Evolutionary conservation across 2,113 vertebrate species (phyloP).

Genomic region (Embiotoca jacksoni): DNA sequence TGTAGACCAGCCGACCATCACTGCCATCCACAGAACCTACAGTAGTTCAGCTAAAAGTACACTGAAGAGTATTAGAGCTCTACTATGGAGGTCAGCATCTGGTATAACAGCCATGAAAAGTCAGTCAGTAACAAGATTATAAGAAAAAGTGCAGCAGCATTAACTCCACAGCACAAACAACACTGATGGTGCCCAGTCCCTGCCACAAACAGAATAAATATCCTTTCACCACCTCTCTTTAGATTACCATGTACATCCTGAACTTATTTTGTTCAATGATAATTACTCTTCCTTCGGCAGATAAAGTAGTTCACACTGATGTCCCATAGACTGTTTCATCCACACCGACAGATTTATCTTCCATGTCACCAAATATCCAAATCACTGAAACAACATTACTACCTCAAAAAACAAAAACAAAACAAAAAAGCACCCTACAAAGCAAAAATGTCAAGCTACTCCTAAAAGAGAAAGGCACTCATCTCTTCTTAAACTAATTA

Average conservation of each 20-base stretch:
- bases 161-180: background rate
- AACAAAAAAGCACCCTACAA: background rate
- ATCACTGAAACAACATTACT: constrained; percentile 8
- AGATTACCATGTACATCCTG: background rate
- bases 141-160: constrained; percentile 5
- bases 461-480: constrained; percentile 14
- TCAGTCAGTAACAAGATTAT: background rate
- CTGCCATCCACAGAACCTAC: no score
- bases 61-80: background rate
- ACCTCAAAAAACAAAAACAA: background rate
- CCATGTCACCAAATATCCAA: constrained; percentile 28
- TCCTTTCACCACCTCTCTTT: background rate
- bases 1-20: no score
- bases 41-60: background rate
- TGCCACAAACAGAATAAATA: background rate
- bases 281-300: constrained; percentile 9
- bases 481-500: constrained; percentile 48
- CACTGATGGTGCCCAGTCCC: background rate
- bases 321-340: background rate
- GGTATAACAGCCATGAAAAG: background rate
- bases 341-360: constrained; percentile 22
- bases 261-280: background rate
- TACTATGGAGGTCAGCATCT: background rate
- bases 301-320: background rate
- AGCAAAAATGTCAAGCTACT: constrained; percentile 20